Evolutionary conservation across 1,140 invertebrate genomes (phyloP), one percentile per base, ranked within the genome.

Genomic region (Saccostrea glomerata): DNA sequence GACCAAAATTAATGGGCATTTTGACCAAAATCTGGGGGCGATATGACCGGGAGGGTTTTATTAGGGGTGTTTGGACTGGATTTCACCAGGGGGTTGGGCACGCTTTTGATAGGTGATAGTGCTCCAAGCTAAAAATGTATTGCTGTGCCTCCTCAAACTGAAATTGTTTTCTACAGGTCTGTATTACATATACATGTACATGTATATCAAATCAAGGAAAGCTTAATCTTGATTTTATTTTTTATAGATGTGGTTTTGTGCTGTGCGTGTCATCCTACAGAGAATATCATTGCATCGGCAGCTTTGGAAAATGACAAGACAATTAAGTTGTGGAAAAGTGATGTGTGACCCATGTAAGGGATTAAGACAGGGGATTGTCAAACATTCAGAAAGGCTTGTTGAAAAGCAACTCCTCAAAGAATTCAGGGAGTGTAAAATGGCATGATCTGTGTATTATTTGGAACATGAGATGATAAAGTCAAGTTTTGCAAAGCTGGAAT

Each of bases 221-320:
- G 60, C 20, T 66, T 36, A 36, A 70, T n/a, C 30, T 58, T 15
- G 1, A 55, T 87, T 66, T 87, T 89, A 63, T 87, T 86, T 15
- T 63, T 96, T 94, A 83, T 94, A 97, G 99, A 99, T 96, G 98
- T 99, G 5, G 99, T 99, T 15, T 95, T 99, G 7, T 99, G 98
- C 93, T 99, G 98, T 56, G 98, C 99, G 1, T 99, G 99, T 95
- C 99, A 99, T 95, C 99, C 99, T 84, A 99, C 98, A 55, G 98
- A 99, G 95, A 99, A 99, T 94, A 99, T 99, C 63, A 99, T 99
- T 91, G 99, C 99, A 13, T 99, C 99, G 2, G 99, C 98, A 60
- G 98, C 98, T 9, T 96, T 99, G 63, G 99, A 99, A 95, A 98
- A 98, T 94, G 99, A 99, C 95, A 99, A 99, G 96, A 99, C 98